Conservation (phyloP, 2,888 invertebrate genomes). For the Dynastes grantii region DNA sequence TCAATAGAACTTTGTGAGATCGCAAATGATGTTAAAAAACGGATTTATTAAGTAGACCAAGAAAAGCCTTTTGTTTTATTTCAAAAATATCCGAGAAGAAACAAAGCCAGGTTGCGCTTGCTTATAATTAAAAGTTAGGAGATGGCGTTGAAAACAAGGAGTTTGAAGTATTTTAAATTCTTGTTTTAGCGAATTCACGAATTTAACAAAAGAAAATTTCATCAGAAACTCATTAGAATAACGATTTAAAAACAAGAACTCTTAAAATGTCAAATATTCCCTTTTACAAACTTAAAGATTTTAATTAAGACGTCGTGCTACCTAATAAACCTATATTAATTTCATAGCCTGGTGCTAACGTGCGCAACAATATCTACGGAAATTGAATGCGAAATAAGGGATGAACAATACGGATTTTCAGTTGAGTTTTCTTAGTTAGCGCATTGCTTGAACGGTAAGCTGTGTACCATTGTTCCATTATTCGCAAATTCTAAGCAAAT, state of each 20-base stretch:
- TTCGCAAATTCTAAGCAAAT: conserved; percentile 16
- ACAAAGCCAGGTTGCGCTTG: too few species aligned
- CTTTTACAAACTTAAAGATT: not conserved
- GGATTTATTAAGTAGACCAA: too few species aligned
- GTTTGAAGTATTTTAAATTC: too few species aligned
- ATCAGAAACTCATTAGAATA: not conserved
- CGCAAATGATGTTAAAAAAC: too few species aligned
- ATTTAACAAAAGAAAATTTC: too few species aligned
- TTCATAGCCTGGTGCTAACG: not conserved
- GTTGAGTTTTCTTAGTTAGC: not conserved
- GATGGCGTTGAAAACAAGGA: too few species aligned
- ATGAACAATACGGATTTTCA: conserved; percentile 10
- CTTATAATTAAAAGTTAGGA: too few species aligned
- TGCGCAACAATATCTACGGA: conserved; percentile 3
- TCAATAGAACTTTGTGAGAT: too few species aligned
- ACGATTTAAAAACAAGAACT: not conserved
- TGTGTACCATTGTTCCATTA: conserved; percentile 4
- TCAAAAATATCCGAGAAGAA: too few species aligned
- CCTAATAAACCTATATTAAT: not conserved
- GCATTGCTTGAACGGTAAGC: not conserved
- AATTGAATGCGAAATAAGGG: conserved; percentile 8
- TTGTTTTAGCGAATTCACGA: too few species aligned
- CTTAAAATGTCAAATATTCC: not conserved
- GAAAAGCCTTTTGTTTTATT: too few species aligned
- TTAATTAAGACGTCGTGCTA: not conserved